Evolutionary conservation across 2,113 vertebrate genomes (phyloP), one percentile per base, ranked within the genome.

Genomic region (Zeus faber): DNA sequence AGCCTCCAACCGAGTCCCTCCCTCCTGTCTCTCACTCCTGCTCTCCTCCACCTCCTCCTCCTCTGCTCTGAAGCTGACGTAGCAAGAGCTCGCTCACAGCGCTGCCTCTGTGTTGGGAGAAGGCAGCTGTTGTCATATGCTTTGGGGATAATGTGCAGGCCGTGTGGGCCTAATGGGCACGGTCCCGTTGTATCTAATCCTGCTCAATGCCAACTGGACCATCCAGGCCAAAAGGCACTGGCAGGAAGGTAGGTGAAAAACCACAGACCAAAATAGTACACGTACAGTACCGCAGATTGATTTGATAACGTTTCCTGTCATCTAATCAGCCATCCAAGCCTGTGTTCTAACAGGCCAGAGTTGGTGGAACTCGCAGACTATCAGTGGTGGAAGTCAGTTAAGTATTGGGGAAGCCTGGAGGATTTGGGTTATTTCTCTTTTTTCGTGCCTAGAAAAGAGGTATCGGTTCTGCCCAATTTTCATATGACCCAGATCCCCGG

Each of bases 41-140:
- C 62, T 69, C 67, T 64, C 70, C 20, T 2, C 64, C 67, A 63
- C 71, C 63, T 64, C 68, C 21, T 3, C 1, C 61, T 67, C 65
- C 54, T 41, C 64, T 65, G 61, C 65, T 63, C 64, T 65, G 82
- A 74, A 79, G 66, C 74, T 24, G 45, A 58, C 31, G 16, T 39
- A 49, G 48, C 58, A 23, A 16, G n/a, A 33, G 53, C 37, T 49
- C 49, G 67, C 70, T 66, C 69, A 65, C 70, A 80, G 70, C 67
- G 45, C 65, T 49, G 58, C 74, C 65, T 61, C 72, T 80, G 76
- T 63, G 65, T 58, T 25, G 44, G 79, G 76, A 88, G 85, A 84
- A 81, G 67, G 76, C 76, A 74, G 82, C 79, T 78, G 87, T 79
- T 88, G 80, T 85, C 76, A 80, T 87, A 75, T 67, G 67, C 53